A percentile compares a stretch with the other conserved stretches of the same genome.
phyloP scores from a whole-genome alignment of 35 echinoderm and acorn worm species.

The Heliocidaris erythrogramma region DNA sequence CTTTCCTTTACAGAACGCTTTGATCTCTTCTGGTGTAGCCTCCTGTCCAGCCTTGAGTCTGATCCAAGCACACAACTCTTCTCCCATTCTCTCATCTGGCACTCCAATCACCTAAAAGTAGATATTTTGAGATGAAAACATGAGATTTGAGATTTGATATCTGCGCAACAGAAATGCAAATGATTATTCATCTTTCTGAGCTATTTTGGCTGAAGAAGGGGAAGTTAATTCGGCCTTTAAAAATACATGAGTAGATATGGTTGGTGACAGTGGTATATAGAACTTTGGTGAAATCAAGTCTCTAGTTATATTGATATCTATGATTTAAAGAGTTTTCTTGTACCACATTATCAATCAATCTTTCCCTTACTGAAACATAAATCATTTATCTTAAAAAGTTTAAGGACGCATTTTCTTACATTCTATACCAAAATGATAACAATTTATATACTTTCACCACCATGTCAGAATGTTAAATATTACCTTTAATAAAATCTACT shows the following conservation, averaged over 20 bases:
- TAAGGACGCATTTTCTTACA: too few species aligned
- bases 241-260: neutral
- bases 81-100: slow-evolving; percentile 87
- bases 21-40: slow-evolving; percentile 77
- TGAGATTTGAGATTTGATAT: too few species aligned
- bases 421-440: too few species aligned
- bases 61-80: slow-evolving; percentile 89
- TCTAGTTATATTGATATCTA: too few species aligned
- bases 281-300: neutral
- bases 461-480: too few species aligned
- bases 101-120: slow-evolving; percentile 75
- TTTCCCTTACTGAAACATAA: too few species aligned
- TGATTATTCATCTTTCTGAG: neutral
- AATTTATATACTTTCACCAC: too few species aligned
- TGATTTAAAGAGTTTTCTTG: too few species aligned
- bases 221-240: neutral
- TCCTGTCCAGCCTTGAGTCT: slow-evolving; percentile 79
- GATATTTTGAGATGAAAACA: neutral
- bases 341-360: too few species aligned
- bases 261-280: neutral
- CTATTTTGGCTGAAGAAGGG: neutral
- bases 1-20: slow-evolving; percentile 85
- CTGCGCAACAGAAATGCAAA: too few species aligned
- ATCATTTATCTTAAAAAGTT: too few species aligned
- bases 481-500: too few species aligned